Conservation (phyloP, 2,797 vertebrate genomes). For the Agapornis canus region DNA sequence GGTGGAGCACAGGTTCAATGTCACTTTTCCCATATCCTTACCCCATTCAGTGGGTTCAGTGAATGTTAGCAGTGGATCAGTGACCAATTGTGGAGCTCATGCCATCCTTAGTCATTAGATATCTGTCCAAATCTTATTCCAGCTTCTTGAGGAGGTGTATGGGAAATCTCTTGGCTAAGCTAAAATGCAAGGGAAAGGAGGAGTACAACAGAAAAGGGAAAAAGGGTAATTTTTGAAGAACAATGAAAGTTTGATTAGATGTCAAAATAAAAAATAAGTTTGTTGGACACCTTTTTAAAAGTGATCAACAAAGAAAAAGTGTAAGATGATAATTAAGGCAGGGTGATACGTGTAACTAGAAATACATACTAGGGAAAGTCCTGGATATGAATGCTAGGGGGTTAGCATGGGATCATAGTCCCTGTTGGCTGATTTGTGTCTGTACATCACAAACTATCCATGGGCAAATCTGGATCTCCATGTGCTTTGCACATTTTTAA, state of each 20-base stretch:
- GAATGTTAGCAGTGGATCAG: not conserved
- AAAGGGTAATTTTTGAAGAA: not conserved
- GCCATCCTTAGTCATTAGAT: not conserved
- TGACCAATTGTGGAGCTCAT: not conserved
- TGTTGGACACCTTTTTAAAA: fast-evolving
- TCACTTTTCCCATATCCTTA: not conserved
- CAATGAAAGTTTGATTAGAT: not conserved
- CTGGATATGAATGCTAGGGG: not conserved
- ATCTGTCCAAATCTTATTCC: not conserved
- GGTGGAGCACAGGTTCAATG: too few species aligned
- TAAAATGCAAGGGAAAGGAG: not conserved
- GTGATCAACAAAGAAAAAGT: not conserved
- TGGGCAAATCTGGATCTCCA: not conserved
- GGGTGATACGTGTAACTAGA: not conserved
- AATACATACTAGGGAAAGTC: not conserved
- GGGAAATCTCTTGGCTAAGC: not conserved
- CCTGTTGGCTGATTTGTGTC: not conserved
- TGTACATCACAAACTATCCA: not conserved
- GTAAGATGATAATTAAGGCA: not conserved
- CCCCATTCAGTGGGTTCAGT: not conserved
- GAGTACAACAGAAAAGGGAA: not conserved
- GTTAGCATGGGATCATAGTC: not conserved
- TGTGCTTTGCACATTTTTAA: not conserved
- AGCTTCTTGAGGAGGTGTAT: not conserved
- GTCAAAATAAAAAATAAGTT: not conserved